Conservation (phyloP, 2,888 invertebrate genomes). For the Drosophila eohydei region DNA sequence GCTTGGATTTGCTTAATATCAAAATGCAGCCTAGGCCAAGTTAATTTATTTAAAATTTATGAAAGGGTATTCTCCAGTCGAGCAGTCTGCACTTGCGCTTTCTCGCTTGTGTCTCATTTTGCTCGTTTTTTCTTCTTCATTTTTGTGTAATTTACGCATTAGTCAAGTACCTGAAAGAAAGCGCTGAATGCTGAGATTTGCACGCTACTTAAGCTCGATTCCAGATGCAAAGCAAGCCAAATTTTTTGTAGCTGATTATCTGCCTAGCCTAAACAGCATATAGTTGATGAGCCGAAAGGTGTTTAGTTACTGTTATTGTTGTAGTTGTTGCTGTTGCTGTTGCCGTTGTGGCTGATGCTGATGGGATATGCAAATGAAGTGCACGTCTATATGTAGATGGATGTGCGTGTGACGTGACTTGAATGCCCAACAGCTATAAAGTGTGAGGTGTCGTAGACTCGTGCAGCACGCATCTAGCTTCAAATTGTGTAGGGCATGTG, state of each 20-base stretch:
- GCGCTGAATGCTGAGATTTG: slow-evolving; percentile 67
- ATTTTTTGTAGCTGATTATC: slow-evolving; percentile 49
- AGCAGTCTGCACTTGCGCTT: not conserved
- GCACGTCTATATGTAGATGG: slow-evolving; percentile 55
- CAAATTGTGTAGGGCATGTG: slow-evolving; percentile 46
- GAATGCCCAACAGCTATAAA: slow-evolving; percentile 8
- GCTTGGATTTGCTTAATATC: no score
- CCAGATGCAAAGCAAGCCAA: slow-evolving; percentile 63
- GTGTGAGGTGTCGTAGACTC: slow-evolving; percentile 20
- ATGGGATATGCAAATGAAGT: slow-evolving; percentile 60
- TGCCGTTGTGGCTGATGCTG: slow-evolving; percentile 18
- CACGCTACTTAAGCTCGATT: slow-evolving; percentile 56
- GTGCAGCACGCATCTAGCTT: slow-evolving; percentile 6
- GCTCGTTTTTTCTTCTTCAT: slow-evolving; percentile 5
- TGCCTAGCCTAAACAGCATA: slow-evolving; percentile 41
- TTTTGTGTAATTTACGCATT: slow-evolving; percentile 71
- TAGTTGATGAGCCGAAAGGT: slow-evolving; percentile 41
- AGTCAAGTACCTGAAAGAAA: slow-evolving; percentile 75
- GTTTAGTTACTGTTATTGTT: slow-evolving; percentile 23
- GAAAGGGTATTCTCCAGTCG: slow-evolving; percentile 28
- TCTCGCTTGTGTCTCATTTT: slow-evolving; percentile 14
- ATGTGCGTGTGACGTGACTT: slow-evolving; percentile 45
- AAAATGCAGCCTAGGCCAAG: no score
- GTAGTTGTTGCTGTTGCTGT: not conserved
- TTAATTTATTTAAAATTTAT: not conserved